Base-by-base conservation (phyloP, 2,888 invertebrate species). In the Celastrina argiolus region DNA sequence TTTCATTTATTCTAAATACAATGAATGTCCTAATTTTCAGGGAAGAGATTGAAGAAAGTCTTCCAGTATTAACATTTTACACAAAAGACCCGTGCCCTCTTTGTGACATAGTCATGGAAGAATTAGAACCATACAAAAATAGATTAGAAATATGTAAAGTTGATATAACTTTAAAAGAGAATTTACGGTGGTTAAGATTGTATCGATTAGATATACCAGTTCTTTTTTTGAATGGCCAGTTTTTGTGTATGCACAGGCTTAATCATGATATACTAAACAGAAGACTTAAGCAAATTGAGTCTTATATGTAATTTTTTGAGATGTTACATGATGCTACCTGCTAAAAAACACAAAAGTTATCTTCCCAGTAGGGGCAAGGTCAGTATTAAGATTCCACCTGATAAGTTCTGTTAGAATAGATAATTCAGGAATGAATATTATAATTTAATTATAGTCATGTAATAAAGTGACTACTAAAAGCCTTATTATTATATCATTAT, bases 161-260 rank as follows among this genome's bases (percentile, higher is more conserved):
- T 64, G 94, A 96, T 82, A 97, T 98, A 63, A 94, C 94, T 16
- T 88, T 92, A 63, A 93, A 93, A 78, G 94, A 94, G 76, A 97
- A 97, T 83, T 78, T 95, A 41, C 89, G 93, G 65, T 97, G 94
- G 93, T 87, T 94, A 68, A 91, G 94, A 69, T 87, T 96, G 59
- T 98, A 97, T 78, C 93, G 94, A 71, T 92, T 94, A 79, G 97
- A 98, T 79, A 97, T 98, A 78, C 97, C 98, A 56, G 97, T 98
- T 8, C 84, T 98, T 73, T 97, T 97, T 84, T 90, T 97, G 7
- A 95, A 97, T 85, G 96, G 95, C 5, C 92, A 94, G 75, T 97
- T 93, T 85, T 88, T 98, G 59, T 96, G 96, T 79, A 96, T 95
- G 92, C 95, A 96, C 81, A 92, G 84, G 69, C 86, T 96, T 72